These are phyloP conservation scores for Mormyrops attenuatus DNA, from an alignment of 2,797 vertebrate genomes.

Conservation along the genomic window DNA sequence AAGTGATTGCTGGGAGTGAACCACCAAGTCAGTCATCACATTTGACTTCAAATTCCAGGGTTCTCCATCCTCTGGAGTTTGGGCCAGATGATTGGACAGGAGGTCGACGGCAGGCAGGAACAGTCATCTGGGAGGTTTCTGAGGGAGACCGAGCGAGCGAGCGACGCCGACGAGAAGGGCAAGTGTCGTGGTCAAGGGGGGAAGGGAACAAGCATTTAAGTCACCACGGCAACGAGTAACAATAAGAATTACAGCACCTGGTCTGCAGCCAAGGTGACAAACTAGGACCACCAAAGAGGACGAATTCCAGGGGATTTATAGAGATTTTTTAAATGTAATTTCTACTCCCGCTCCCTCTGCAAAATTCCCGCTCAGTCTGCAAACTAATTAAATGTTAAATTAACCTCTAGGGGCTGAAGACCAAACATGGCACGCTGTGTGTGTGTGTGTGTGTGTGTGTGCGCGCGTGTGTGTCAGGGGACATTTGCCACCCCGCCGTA, in stretches of 20 bases:
- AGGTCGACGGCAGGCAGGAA: background rate
- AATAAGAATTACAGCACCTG: background rate
- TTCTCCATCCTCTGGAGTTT: background rate
- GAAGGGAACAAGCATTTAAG: conserved; percentile 42
- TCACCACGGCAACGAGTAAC: conserved; percentile 51
- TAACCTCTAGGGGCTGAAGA: background rate
- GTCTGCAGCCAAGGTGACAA: background rate
- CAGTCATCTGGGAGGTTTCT: background rate
- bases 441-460: background rate
- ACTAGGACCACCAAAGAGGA: too few species aligned
- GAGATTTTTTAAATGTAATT: background rate
- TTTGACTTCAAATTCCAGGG: background rate
- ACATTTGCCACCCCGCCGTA: background rate
- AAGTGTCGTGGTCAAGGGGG: background rate
- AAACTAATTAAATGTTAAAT: conserved; percentile 11
- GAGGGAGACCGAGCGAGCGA: background rate
- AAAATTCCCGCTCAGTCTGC: background rate
- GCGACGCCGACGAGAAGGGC: background rate
- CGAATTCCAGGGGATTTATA: background rate
- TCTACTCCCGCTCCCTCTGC: background rate
- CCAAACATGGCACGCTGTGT: background rate
- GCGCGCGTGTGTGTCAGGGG: background rate
- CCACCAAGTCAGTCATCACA: background rate
- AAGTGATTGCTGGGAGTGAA: background rate
- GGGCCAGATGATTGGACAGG: background rate